These are phyloP conservation scores for Pocillopora grandis DNA, from an alignment of 92 coral and sea anemone species.

Conservation along the genomic window DNA sequence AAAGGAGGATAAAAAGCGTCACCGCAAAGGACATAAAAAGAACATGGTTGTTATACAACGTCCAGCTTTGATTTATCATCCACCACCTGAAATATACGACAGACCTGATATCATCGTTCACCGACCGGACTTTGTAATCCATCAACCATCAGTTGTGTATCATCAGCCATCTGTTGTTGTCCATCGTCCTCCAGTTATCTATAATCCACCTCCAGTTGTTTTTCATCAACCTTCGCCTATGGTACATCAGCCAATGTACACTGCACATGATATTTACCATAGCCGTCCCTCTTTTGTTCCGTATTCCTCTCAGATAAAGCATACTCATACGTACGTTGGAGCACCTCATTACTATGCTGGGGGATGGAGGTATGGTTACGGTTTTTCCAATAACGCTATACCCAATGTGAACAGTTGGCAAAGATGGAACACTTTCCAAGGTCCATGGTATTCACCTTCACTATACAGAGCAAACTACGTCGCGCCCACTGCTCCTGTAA, in stretches of 20 bases:
- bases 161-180: constrained; percentile 88
- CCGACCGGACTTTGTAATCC: constrained; percentile 82
- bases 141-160: constrained; percentile 83
- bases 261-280: constrained; percentile 65
- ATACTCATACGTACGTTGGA: constrained; percentile 66
- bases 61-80: constrained; percentile 78
- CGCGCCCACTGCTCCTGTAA: not conserved
- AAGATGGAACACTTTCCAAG: constrained; percentile 9
- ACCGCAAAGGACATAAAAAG: constrained; percentile 68
- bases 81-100: constrained; percentile 89
- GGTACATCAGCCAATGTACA: constrained; percentile 70
- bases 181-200: constrained; percentile 83
- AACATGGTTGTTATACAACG: constrained; percentile 74
- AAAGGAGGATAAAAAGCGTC: constrained; percentile 35
- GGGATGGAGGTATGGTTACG: constrained; percentile 75
- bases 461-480: constrained; percentile 1
- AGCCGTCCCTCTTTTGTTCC: constrained; percentile 76
- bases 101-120: constrained; percentile 80
- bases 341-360: constrained; percentile 85
- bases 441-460: not conserved
- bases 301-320: constrained; percentile 56
- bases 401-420: constrained; percentile 12
- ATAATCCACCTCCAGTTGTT: constrained; percentile 79
- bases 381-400: constrained; percentile 1
- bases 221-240: constrained; percentile 90